Base-by-base conservation (phyloP, 1,140 invertebrate genomes). In the Reticulitermes speratus region DNA sequence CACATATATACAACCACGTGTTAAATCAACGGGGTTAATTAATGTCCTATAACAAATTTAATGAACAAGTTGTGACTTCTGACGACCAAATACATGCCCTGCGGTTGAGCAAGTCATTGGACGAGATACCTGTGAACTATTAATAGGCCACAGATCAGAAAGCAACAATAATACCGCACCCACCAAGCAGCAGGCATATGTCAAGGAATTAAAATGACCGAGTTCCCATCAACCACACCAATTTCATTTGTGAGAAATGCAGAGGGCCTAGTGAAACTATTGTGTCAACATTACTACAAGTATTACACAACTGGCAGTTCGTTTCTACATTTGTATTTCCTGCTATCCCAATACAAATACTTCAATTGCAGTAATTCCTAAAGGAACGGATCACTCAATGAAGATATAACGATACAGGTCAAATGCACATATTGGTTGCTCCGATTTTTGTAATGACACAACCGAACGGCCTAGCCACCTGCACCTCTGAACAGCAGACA, bases 21-120 rank as follows among this genome's bases (percentile, higher is more conserved):
- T 75, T 75, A 75, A 75, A 30, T 75, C 65, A 75, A 75, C n/a
- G 19, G 65, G 65, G 65, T 75, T 75, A 75, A 75, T 75, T 75
- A 75, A 75, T 75, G 65, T 75, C 65, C 65, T 75, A 7, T 75
- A 75, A 75, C 52, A 25, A 12, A 30, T 25, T 30, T 75, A 75
- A 75, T 75, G 65, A 75, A 75, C 65, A 30, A n/a, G 65, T 30
- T 75, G 65, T 8, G n/a, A 75, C 65, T 75, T 12, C 25, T 75
- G 65, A 75, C 25, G 16, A 30, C 65, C 65, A 0, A 75, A 75
- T 30, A 75, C 16, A 30, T 75, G n/a, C 65, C 65, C 65, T 30
- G 25, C 7, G 65, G 65, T 30, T 75, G n/a, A 30, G n/a, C 65
- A 75, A 75, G 65, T 75, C 65, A 55, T 5, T 55, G 52, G 52